Evolutionary conservation across 2,888 invertebrate species (phyloP), one percentile per base, ranked within the genome.

Genomic region (Andrena camellia): DNA sequence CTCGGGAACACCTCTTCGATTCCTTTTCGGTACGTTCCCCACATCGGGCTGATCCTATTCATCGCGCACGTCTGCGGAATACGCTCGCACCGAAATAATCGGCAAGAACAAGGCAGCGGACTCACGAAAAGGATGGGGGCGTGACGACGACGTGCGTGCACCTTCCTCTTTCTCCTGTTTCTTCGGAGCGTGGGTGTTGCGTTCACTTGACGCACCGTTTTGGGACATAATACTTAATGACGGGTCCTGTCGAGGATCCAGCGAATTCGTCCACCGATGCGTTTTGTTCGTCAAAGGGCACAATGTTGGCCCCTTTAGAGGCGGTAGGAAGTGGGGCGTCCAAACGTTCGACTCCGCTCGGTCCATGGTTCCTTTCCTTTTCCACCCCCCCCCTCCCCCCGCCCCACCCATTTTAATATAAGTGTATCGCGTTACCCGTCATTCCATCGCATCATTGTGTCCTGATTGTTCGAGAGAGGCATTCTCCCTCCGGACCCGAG

Each of bases 201-300:
- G 84, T 42, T 84, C 86, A 81, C 84, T 82, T 78, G 81, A 74
- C 52, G 76, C 71, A 69, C 72, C 86, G 85, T 83, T 88, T 86
- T 79, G 84, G 81, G 85, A 88, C 89, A 93, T 92, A 93, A 93
- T 93, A 87, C 90, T 90, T 93, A 93, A 93, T 93, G 90, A 93
- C 90, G 89, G 93, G 92, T 90, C 86, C 84, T 50, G 85, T 86
- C 75, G 78, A 59, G 86, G 78, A 86, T 86, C 87, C 87, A 86
- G 85, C 76, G 81, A 84, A 86, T 87, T 87, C 86, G 84, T 87
- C 71, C 71, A 73, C 66, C 52, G 78, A 83, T 82, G 33, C 67
- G 69, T 52, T 52, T 20, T 48, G 68, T 59, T 67, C 83, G 64
- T 78, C 72, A 72, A 75, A 78, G 83, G 50, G 74, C 78, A 81